Percentiles rank a stretch among this genome's conserved stretches.
phyloP scores from a whole-genome alignment of 2,888 invertebrate genomes.

The Sinotaia quadrata region DNA sequence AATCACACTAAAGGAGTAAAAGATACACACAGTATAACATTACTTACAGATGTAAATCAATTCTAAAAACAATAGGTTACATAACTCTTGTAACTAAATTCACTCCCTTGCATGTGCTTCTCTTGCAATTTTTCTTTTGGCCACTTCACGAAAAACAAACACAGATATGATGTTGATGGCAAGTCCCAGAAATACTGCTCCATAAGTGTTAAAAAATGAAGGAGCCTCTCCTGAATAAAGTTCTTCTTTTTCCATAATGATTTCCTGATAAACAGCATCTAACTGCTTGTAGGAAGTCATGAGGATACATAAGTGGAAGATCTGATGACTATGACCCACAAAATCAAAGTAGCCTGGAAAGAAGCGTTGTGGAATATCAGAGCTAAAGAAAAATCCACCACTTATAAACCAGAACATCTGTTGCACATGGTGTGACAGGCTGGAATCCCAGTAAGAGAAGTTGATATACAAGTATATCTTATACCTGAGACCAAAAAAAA shows the following conservation, averaged over 20 bases:
- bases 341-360: conserved; percentile 68
- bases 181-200: conserved; percentile 60
- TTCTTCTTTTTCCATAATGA: conserved; percentile 45
- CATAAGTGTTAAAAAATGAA: conserved; percentile 62
- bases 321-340: conserved; percentile 70
- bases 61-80: neutral
- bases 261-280: conserved; percentile 67
- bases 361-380: conserved; percentile 68
- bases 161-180: conserved; percentile 54
- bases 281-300: conserved; percentile 66
- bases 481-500: no score
- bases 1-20: no score
- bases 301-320: conserved; percentile 70
- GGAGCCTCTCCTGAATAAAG: conserved; percentile 54
- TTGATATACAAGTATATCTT: conserved; percentile 54
- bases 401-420: conserved; percentile 68
- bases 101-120: conserved; percentile 23
- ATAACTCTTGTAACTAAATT: neutral
- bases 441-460: conserved; percentile 54
- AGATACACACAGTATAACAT: no score
- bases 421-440: conserved; percentile 59
- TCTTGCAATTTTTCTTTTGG: conserved; percentile 42
- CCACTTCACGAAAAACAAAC: conserved; percentile 49
- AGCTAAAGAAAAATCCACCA: conserved; percentile 69
- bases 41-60: no score